phyloP scores from a whole-genome alignment of 2,797 vertebrate species.

The Syngnathus acus region DNA sequence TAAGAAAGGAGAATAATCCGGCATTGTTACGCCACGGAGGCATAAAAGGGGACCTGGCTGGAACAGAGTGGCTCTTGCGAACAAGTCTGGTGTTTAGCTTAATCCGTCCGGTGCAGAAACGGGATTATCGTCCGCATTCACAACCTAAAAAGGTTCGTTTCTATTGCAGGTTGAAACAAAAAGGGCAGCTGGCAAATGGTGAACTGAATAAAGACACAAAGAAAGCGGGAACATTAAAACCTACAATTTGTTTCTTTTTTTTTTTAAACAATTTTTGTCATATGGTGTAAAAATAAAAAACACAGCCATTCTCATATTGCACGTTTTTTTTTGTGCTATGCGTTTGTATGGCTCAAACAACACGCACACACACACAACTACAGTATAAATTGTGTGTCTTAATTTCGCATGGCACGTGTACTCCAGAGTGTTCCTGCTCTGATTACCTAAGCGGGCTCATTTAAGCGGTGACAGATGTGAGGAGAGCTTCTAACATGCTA shows the following conservation, averaged over 20 bases:
- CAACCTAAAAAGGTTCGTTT: conserved; percentile 8
- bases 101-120: conserved; percentile 28
- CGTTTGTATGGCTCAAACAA: background rate
- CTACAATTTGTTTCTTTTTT: background rate
- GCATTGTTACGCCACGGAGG: conserved; percentile 20
- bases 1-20: conserved; percentile 17
- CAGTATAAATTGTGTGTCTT: conserved; percentile 23
- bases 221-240: background rate
- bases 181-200: conserved; percentile 5
- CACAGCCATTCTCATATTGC: background rate
- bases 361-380: no score
- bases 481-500: conserved; percentile 39
- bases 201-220: background rate
- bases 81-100: conserved; percentile 7
- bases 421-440: conserved; percentile 34
- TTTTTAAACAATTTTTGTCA: background rate
- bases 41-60: conserved; percentile 28
- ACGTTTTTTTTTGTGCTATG: background rate
- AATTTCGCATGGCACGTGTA: conserved; percentile 28
- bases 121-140: conserved; percentile 33
- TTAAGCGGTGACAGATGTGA: conserved; percentile 69
- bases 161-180: background rate
- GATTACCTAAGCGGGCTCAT: conserved; percentile 55
- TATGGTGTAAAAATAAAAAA: no score
- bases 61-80: conserved; percentile 1